Evolutionary conservation across 1,140 invertebrate species (phyloP), one percentile per base, ranked within the genome.

Genomic region (Ceratina australensis): DNA sequence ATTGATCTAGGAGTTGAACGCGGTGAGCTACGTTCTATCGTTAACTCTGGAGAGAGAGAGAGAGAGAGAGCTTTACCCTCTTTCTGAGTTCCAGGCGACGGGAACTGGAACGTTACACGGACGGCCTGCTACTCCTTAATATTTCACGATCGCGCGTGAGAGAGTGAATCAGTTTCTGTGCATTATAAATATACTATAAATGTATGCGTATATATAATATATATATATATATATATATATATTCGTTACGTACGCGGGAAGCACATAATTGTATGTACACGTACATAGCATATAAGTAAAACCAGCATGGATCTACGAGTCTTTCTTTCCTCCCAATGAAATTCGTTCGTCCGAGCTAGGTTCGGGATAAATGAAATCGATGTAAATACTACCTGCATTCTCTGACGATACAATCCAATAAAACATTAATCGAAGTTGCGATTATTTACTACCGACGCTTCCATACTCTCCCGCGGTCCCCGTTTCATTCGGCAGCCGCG

Each of bases 401-500:
- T 80, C 76, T 78, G 79, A 86, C 54, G 79, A 86, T 72, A 79
- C 78, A 8, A 86, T 81, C 83, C 78, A 86, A 86, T 86, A 86
- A 87, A 87, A 84, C 78, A 84, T 83, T 85, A 85, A 81, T 78
- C 81, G 83, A 81, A 78, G 81, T 42, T 42, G 33, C 33, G 33
- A 42, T 42, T 42, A 56, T 22, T 42, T 26, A 18, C 47, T n/a
- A 52, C 0, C 42, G 26, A 50, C 67, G 16, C 57, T 47, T 64
- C 18, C 7, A 2, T n/a, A 18, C 33, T 8, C 28, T 57, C 18
- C 24, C 10, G 8, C 22, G 12, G 12, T 59, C 24, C 12, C 5
- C 26, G 28, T 13, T 15, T 16, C 15, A 28, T 47, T n/a, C 20
- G 28, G 0, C 7, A n/a, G 8, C n/a, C 52, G 52, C 1, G 52